Percentiles rank a stretch among this genome's conserved stretches.
phyloP scores from a whole-genome alignment of 2,113 vertebrate species.

The Scomber colias region DNA sequence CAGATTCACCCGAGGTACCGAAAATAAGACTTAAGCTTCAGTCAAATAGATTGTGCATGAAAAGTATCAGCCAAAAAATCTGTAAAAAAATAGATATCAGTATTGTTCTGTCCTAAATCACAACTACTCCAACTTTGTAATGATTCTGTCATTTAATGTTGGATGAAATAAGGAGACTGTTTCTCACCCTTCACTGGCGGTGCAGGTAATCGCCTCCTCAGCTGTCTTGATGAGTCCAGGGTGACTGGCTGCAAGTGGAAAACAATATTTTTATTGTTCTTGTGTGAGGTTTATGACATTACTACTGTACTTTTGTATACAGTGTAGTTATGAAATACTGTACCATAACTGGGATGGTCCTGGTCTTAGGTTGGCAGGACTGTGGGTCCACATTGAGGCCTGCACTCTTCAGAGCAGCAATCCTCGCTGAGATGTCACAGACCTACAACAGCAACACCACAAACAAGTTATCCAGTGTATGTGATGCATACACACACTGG shows the following conservation, averaged over 20 bases:
- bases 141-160: too few species aligned
- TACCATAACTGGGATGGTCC: conserved; percentile 66
- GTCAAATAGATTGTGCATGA: background rate
- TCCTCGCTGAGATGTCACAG: conserved; percentile 94
- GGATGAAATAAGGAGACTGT: too few species aligned
- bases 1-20: background rate
- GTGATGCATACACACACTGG: background rate
- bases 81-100: too few species aligned
- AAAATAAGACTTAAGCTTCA: background rate
- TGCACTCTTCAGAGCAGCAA: conserved; percentile 93
- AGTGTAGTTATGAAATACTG: background rate
- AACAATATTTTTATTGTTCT: background rate
- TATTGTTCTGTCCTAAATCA: too few species aligned
- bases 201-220: conserved; percentile 91
- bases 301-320: background rate
- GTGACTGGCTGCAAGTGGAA: conserved; percentile 87
- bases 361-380: conserved; percentile 82
- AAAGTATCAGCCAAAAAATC: too few species aligned
- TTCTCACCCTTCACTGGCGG: conserved; percentile 89
- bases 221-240: conserved; percentile 91
- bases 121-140: too few species aligned
- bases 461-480: background rate
- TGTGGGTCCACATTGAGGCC: conserved; percentile 96
- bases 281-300: background rate
- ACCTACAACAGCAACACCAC: conserved; percentile 81